These are phyloP conservation scores for Callorhinus ursinus DNA, from an alignment of 2,113 vertebrate genomes.

Conservation along the genomic window DNA sequence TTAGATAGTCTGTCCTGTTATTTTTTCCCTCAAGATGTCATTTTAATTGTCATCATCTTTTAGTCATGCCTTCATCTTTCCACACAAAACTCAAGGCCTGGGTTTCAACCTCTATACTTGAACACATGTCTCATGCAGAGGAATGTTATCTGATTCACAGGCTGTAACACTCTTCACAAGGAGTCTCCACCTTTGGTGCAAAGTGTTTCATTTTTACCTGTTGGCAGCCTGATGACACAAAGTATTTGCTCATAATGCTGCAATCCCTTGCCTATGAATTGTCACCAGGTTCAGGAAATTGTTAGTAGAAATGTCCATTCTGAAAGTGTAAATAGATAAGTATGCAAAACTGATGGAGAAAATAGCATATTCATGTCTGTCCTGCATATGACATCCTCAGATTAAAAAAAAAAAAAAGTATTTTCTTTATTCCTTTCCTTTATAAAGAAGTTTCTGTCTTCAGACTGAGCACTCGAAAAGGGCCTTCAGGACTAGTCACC, in stretches of 20 bases:
- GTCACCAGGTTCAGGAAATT: constrained; percentile 43
- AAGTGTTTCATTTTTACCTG: constrained; percentile 76
- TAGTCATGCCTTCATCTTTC: background rate
- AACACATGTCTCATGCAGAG: constrained; percentile 49
- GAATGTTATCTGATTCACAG: constrained; percentile 68
- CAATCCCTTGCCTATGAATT: constrained; percentile 45
- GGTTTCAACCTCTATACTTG: background rate
- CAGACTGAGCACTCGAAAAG: background rate
- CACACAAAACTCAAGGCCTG: background rate
- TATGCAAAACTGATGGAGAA: constrained; percentile 21
- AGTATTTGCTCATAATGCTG: constrained; percentile 65
- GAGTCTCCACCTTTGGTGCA: constrained; percentile 33
- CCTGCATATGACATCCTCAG: background rate
- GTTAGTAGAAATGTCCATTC: constrained; percentile 47
- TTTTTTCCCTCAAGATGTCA: background rate
- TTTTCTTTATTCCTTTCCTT: background rate
- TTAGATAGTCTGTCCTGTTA: background rate
- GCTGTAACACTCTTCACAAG: constrained; percentile 5
- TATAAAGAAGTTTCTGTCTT: background rate
- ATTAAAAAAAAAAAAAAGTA: background rate
- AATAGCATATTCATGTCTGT: background rate
- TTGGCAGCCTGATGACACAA: constrained; percentile 74
- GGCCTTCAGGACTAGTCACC: background rate
- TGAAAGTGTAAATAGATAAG: constrained; percentile 37
- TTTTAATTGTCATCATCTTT: constrained; percentile 41